Base-by-base conservation (phyloP, 2,113 vertebrate species). In the Sprattus sprattus region DNA sequence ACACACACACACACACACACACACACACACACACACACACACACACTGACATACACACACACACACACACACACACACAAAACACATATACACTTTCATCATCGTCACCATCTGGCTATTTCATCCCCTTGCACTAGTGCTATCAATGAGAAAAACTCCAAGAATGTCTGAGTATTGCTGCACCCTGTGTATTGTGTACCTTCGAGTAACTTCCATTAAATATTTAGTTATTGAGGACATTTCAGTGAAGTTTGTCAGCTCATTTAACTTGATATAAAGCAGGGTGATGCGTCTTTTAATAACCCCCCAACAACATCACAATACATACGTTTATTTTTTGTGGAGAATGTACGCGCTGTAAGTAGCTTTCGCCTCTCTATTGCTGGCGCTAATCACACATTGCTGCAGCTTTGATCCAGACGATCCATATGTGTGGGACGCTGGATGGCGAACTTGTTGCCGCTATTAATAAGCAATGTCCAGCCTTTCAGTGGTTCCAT, bases 351-450 rank as follows among this genome's bases (percentile, higher is more conserved):
- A 78, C 71, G 13, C 28, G 71, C 71, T 78, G n/a, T 71, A 15
- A 78, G 25, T 49, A 16, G 44, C 93, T 90, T 92, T 88, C 54
- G 84, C 92, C 90, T 83, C 85, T 85, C 89, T 83, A 92, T 92
- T 94, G 92, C 92, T 88, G 90, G 47, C 45, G 9, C 86, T 91
- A 89, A 91, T 92, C 88, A 83, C 83, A 84, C 82, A 18, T 85
- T 67, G 87, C 90, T 86, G 83, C 88, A 78, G 90, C 93, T 94
- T 93, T 94, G 92, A 94, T 94, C 89, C 91, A 85, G 84, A 85
- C 89, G 92, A 93, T 93, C 89, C 75, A 85, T 93, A 91, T 91
- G 88, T 92, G 87, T 89, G 85, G 86, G 83, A 91, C 90, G 89
- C 84, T 71, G 87, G 91, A 89, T 90, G 90, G 87, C 89, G 90